Evolutionary conservation across 1,140 invertebrate genomes (phyloP), one percentile per base, ranked within the genome.

Genomic region (Meloidogyne hapla): DNA sequence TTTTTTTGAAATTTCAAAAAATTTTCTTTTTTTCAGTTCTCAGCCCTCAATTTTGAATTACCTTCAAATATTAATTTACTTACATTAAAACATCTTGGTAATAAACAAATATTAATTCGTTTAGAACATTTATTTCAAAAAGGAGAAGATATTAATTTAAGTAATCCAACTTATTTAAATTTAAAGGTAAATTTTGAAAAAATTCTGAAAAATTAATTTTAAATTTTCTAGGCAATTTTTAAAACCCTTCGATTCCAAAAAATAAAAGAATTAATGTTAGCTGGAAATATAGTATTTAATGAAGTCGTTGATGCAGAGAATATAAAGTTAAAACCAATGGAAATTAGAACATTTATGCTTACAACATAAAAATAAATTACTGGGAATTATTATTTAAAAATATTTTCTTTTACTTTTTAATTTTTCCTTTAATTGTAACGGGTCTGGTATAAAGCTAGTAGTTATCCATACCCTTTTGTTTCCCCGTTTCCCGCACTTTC

Each of bases 111-210:
- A 15, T 88, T 97, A 1, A 79, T 97, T 0, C 90, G 95, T 67
- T 88, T 98, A 5, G 95, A 98, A 84, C 94, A 98, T 87, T 90
- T 94, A 64, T 91, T 93, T 77, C 93, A 95, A 86, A 90, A 89
- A 25, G 88, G 88, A 8, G 92, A 94, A 84, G 91, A 93, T 76
- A 45, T 75, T 38, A 76, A 87, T 28, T 80, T 90, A 25, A 92
- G 91, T 23, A 83, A 90, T 74, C 89, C 91, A 1, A 90, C 90
- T 87, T 91, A 23, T 89, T 90, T 73, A 13, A 73, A 73, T 25
- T 63, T 73, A 21, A n/a, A 26, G 38, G 74, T 40, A 71, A 23
- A 61, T 18, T 56, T 18, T n/a, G 12, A 75, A 71, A 33, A 10
- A 3, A 64, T 74, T 26, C 28, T 13, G n/a, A 73, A 69, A 26